Evolutionary conservation across 2,113 vertebrate species (phyloP), one percentile per base, ranked within the genome.

Genomic region (Sylvia atricapilla): DNA sequence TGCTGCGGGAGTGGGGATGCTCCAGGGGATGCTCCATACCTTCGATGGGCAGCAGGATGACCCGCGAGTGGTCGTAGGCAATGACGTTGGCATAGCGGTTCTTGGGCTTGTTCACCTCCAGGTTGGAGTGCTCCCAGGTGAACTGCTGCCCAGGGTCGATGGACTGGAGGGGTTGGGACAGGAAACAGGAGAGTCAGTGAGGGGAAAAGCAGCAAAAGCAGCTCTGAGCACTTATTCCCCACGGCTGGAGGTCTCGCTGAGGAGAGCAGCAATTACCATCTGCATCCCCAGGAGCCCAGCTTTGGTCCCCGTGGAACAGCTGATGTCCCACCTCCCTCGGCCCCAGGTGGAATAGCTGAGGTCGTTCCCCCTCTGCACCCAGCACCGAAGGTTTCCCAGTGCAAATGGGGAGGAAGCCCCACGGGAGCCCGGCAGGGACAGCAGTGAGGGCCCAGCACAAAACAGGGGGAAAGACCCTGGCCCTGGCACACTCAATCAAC

Each of bases 101-200:
- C 94, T 99, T 99, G 74, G 99, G 99, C 89, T 99, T 99, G 98
- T 99, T 99, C 94, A 99, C 99, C 81, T 99, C 99, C 70, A 99
- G 98, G 98, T 99, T 99, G 90, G 99, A 99, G 84, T 99, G 99
- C 43, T 99, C 99, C 99, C 99, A 99, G 13, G 99, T 99, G 98
- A 99, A 99, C 98, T 99, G 99, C 98, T 99, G 99, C 62, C 99
- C 99, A 0, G 99, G 99, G 94, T 99, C 99, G 11, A 99, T 99
- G 76, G 99, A 99, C 99, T 99, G 97, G 2, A 33, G 81, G 90
- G 47, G 22, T 16, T 0, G 58, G 78, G 59, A 72, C 21, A 86
- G 72, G 60, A 77, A 75, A 84, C 0, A 1, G 16, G 28, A 12
- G 9, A 49, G 70, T 87, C 58, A 89, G 76, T 6, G 52, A 50